Conservation (phyloP, 2,113 vertebrate species). For the Crotalus horridus region DNA sequence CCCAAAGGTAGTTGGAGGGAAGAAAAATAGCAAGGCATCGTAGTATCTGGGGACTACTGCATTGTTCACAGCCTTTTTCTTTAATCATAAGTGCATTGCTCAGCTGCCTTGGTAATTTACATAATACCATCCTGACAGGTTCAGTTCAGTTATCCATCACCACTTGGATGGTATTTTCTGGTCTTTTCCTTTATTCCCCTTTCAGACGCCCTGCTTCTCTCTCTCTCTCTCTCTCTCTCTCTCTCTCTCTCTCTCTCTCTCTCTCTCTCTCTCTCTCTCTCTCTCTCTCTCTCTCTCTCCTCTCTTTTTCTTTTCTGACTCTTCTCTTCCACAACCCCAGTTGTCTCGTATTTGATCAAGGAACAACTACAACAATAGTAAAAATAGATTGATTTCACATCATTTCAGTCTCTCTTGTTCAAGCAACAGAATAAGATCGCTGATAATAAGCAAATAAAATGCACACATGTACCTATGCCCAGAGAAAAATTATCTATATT, state of each 20-base stretch:
- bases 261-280: conserved; percentile 35
- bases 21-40: conserved; percentile 86
- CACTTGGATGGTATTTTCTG: conserved; percentile 68
- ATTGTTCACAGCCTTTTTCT: conserved; percentile 79
- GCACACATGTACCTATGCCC: conserved; percentile 43
- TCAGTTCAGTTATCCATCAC: conserved; percentile 87
- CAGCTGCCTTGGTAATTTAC: conserved; percentile 88
- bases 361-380: background rate
- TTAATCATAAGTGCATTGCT: conserved; percentile 90
- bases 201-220: conserved; percentile 58
- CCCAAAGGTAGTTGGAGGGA: conserved; percentile 85
- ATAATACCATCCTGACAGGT: conserved; percentile 89
- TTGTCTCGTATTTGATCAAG: conserved; percentile 75
- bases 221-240: conserved; percentile 54
- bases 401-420: conserved; percentile 79
- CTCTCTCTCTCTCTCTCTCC: background rate
- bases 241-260: background rate
- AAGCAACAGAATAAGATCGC: conserved; percentile 81
- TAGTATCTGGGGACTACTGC: conserved; percentile 79
- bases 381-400: conserved; percentile 82
- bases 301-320: conserved; percentile 30
- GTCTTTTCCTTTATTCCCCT: conserved; percentile 70
- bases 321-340: conserved; percentile 57
- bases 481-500: conserved; percentile 33
- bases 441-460: conserved; percentile 79